A percentile compares a stretch with the other conserved stretches of the same genome.
These are phyloP conservation scores for Menidia beryllina DNA, from an alignment of 2,113 vertebrate genomes.

Conservation along the genomic window DNA sequence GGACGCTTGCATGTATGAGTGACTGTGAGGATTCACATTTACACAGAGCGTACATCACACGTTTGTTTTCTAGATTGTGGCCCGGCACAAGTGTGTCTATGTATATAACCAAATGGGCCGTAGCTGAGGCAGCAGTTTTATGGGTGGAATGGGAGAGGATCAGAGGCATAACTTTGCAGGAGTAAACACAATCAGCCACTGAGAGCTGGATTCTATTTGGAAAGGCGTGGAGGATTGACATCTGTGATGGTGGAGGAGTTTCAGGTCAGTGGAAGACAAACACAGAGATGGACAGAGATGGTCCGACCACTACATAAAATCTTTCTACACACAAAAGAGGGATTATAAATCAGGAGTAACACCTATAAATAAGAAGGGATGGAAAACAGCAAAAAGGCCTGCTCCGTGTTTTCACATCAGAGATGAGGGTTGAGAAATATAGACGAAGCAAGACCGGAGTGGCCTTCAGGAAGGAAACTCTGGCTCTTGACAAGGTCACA, in stretches of 20 bases:
- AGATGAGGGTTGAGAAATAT: background rate
- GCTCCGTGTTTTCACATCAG: background rate
- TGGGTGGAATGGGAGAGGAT: constrained; percentile 38
- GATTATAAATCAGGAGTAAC: constrained; percentile 9
- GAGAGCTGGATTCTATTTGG: constrained; percentile 51
- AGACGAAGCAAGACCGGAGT: background rate
- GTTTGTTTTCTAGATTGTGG: constrained; percentile 33
- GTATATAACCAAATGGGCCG: constrained; percentile 62
- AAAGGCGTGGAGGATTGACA: constrained; percentile 33
- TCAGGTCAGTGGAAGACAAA: constrained; percentile 54
- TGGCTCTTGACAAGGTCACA: background rate
- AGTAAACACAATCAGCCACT: constrained; percentile 56
- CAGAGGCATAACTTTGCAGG: constrained; percentile 34
- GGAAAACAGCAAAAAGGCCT: background rate
- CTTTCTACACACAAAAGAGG: constrained; percentile 20
- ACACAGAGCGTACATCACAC: constrained; percentile 32
- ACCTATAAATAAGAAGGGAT: constrained; percentile 12
- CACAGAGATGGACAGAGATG: constrained; percentile 37
- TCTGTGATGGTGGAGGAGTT: constrained; percentile 35
- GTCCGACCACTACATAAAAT: constrained; percentile 32
- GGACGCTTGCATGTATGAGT: constrained; percentile 33
- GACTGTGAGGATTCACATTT: constrained; percentile 43
- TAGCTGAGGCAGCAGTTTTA: constrained; percentile 35
- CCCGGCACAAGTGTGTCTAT: constrained; percentile 54
- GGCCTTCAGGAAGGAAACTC: constrained; percentile 13